A percentile compares a stretch with the other conserved stretches of the same genome.
Conservation (phyloP, 2,888 invertebrate species). For the Chymomyza procnemis region DNA sequence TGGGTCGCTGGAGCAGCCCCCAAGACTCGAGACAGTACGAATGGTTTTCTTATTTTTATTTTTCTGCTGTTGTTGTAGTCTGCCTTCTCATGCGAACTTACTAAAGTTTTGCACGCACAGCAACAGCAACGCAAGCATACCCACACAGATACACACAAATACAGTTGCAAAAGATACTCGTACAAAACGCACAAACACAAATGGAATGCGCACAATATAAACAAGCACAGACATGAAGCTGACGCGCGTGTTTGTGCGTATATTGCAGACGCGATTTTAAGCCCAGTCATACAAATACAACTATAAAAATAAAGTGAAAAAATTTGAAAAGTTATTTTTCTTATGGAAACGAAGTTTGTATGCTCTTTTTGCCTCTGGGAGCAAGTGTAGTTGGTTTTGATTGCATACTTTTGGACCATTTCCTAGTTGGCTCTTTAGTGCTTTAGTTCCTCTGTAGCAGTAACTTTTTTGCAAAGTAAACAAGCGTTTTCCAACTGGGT, state of each 20-base stretch:
- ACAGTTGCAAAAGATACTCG: neutral
- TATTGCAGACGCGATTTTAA: constrained; percentile 62
- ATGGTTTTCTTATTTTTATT: constrained; percentile 9
- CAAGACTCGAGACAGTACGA: constrained; percentile 48
- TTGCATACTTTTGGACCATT: too few species aligned
- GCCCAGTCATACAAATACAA: constrained; percentile 57
- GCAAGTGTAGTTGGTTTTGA: too few species aligned
- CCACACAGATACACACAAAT: constrained; percentile 12
- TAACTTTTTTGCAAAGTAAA: too few species aligned
- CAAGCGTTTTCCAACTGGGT: too few species aligned
- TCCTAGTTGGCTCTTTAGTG: too few species aligned
- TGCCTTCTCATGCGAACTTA: constrained; percentile 48
- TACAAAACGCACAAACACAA: neutral
- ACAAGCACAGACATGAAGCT: constrained; percentile 30
- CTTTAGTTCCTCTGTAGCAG: too few species aligned
- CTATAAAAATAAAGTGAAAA: constrained; percentile 56
- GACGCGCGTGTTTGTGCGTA: constrained; percentile 6
- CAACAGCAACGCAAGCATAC: constrained; percentile 24
- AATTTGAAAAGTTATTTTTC: neutral
- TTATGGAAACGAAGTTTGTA: neutral
- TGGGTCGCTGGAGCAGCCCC: constrained; percentile 28
- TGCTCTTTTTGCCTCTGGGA: neutral
- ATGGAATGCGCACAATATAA: constrained; percentile 3
- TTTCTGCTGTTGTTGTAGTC: constrained; percentile 47
- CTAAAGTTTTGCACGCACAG: constrained; percentile 66